phyloP scores from a whole-genome alignment of 1,140 invertebrate genomes.

The Tenebrio molitor region DNA sequence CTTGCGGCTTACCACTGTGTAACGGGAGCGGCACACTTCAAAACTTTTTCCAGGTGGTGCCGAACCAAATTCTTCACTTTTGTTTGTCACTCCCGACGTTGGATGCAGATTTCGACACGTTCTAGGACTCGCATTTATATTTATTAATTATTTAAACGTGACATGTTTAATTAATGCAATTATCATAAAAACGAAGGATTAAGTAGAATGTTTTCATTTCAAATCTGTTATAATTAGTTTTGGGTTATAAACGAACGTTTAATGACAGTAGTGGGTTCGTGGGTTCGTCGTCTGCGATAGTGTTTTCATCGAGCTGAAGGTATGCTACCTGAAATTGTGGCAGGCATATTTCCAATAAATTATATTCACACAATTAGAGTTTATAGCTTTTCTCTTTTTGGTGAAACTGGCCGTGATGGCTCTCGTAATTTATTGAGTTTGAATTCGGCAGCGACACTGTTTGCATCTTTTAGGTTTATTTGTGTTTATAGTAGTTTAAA shows the following conservation, averaged over 20 bases:
- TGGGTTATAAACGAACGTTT: no score
- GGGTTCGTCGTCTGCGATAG: no score
- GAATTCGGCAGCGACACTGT: conserved; percentile 47
- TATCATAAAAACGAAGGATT: no score
- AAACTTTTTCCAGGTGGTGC: background rate
- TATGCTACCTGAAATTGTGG: conserved; percentile 40
- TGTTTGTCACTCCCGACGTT: no score
- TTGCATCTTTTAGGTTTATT: conserved; percentile 41
- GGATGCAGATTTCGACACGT: no score
- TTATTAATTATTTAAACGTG: no score
- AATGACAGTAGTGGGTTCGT: no score
- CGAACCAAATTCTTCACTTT: background rate
- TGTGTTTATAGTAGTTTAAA: conserved; percentile 26
- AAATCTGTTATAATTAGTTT: no score
- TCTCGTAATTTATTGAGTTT: conserved; percentile 44
- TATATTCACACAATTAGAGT: conserved; percentile 48
- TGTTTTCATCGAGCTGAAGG: no score
- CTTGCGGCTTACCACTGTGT: conserved; percentile 7
- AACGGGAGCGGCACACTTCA: conserved; percentile 34
- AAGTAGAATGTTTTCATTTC: no score
- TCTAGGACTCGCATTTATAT: no score
- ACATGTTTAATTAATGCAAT: no score
- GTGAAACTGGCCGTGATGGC: conserved; percentile 41
- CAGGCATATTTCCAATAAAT: conserved; percentile 41
- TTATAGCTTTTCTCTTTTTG: conserved; percentile 39